Conservation (phyloP, 2,797 vertebrate species). For the Delichon dasypus region DNA sequence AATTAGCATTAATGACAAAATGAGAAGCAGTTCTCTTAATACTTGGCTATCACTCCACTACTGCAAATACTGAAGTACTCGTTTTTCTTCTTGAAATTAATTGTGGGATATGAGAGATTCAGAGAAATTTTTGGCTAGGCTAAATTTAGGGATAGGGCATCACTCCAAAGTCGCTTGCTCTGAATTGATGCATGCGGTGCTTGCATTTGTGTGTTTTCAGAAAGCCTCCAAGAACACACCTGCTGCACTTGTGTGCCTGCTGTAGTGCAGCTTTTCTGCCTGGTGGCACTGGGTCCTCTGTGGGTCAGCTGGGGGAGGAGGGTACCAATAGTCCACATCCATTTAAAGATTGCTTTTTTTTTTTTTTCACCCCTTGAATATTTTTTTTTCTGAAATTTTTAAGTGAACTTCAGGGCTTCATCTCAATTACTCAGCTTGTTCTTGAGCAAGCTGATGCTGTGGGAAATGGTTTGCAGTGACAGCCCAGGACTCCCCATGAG, state of each 20-base stretch:
- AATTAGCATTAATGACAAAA: constrained; percentile 54
- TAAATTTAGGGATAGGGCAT: background rate
- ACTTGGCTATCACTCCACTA: background rate
- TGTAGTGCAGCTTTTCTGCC: background rate
- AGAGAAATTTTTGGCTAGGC: background rate
- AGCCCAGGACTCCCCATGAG: background rate
- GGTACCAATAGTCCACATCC: background rate
- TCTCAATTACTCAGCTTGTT: background rate
- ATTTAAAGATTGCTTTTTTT: background rate
- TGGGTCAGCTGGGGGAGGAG: background rate
- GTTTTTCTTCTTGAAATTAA: constrained; percentile 4
- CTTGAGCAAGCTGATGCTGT: background rate
- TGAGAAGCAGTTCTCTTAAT: constrained; percentile 21
- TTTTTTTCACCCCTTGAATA: rapidly evolving
- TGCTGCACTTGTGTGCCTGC: background rate
- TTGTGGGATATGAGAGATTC: background rate
- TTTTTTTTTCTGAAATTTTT: background rate
- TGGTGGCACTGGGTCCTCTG: background rate
- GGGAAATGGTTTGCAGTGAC: background rate
- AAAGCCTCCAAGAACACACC: background rate
- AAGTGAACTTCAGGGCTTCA: background rate
- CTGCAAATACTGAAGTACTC: background rate
- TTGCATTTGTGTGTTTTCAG: background rate
- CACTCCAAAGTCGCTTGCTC: background rate
- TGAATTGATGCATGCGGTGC: background rate